phyloP scores from a whole-genome alignment of 2,113 vertebrate species.

The Grammomys surdaster region DNA sequence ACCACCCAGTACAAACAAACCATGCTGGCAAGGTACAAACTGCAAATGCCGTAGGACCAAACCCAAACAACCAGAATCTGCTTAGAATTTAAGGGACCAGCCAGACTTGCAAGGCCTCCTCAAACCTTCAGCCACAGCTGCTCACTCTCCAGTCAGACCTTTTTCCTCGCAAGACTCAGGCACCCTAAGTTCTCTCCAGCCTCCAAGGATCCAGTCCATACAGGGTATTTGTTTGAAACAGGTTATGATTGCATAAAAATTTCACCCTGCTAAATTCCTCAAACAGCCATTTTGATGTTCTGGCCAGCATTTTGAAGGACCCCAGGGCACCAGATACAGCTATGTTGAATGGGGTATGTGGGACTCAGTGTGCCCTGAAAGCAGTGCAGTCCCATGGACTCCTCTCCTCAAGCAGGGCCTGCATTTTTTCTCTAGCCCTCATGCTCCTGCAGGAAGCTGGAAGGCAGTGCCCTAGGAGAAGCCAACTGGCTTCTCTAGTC shows the following conservation, averaged over 20 bases:
- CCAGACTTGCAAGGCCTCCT: background rate
- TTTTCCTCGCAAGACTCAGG: background rate
- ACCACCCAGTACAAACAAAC: background rate
- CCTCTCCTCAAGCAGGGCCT: background rate
- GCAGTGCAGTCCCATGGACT: background rate
- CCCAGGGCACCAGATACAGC: background rate
- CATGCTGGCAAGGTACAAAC: background rate
- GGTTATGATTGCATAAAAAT: background rate
- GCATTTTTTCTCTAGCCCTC: background rate
- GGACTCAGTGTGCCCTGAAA: background rate
- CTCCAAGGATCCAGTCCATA: background rate
- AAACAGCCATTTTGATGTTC: background rate
- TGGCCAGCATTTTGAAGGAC: background rate
- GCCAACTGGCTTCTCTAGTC: background rate
- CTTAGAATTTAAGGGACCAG: conserved; percentile 19
- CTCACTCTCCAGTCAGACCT: too few species aligned
- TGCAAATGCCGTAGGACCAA: too few species aligned
- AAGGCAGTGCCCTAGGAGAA: too few species aligned
- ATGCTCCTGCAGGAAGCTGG: background rate
- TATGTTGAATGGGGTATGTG: background rate
- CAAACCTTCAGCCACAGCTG: background rate
- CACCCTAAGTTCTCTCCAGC: background rate
- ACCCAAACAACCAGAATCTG: conserved; percentile 11
- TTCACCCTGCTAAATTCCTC: background rate
- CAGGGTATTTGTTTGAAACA: background rate